phyloP scores from a whole-genome alignment of 2,888 invertebrate species.

The Drosophila phalerata region DNA sequence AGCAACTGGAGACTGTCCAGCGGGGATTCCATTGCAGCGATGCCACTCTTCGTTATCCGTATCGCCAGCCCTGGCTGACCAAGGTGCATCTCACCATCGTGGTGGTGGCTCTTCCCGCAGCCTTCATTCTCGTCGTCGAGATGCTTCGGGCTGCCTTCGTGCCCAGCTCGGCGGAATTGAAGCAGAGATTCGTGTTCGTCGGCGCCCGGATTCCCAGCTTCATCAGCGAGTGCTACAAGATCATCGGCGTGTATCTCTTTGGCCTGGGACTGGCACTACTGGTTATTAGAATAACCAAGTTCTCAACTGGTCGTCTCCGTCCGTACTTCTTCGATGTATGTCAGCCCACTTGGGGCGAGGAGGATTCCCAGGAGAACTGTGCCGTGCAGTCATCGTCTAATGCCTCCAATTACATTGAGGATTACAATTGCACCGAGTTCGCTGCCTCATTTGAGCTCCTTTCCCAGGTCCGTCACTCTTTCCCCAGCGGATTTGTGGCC shows the following conservation, averaged over 20 bases:
- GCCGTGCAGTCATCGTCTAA: slow-evolving; percentile 12
- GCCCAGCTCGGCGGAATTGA: slow-evolving; percentile 46
- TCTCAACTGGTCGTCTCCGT: slow-evolving; percentile 70
- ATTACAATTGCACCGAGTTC: slow-evolving; percentile 72
- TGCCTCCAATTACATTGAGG: slow-evolving; percentile 51
- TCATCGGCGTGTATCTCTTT: slow-evolving; percentile 78
- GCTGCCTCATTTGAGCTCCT: slow-evolving; percentile 67
- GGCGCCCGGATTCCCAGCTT: slow-evolving; percentile 77
- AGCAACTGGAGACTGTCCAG: slow-evolving; percentile 58
- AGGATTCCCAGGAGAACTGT: slow-evolving; percentile 33
- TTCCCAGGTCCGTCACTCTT: slow-evolving; percentile 72
- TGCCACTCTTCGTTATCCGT: slow-evolving; percentile 94
- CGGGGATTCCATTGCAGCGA: slow-evolving; percentile 98
- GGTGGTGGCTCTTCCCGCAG: slow-evolving; percentile 74
- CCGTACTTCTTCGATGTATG: slow-evolving; percentile 80
- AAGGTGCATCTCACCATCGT: slow-evolving; percentile 76
- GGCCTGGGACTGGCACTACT: slow-evolving; percentile 73
- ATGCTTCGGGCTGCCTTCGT: slow-evolving; percentile 77
- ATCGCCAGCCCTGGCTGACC: slow-evolving; percentile 66
- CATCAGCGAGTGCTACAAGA: slow-evolving; percentile 80
- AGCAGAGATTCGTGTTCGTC: slow-evolving; percentile 73
- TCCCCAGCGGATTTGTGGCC: slow-evolving; percentile 73
- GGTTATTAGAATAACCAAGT: slow-evolving; percentile 55
- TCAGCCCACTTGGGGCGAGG: slow-evolving; percentile 69
- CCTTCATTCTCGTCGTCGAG: slow-evolving; percentile 73